A percentile compares a stretch with the other conserved stretches of the same genome.
These are phyloP conservation scores for Triops cancriformis DNA, from an alignment of 1,140 invertebrate species.

Conservation along the genomic window DNA sequence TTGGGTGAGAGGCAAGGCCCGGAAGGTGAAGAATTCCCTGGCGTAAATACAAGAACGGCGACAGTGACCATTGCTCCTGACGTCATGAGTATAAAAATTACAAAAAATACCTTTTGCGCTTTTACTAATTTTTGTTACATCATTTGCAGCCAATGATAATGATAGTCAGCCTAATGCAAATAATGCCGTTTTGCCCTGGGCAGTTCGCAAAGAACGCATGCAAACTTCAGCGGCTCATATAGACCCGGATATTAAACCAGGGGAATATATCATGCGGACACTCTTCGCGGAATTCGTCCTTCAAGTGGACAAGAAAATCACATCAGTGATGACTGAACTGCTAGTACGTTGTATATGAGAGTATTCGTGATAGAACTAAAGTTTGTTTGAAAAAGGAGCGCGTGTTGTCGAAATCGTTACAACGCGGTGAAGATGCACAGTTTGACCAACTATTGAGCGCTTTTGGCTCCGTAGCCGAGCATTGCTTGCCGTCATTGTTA, in stretches of 20 bases:
- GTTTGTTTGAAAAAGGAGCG: conserved; percentile 56
- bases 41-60: not conserved
- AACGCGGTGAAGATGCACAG: conserved; percentile 86
- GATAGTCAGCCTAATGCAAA: not conserved
- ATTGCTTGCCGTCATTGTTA: conserved; percentile 91
- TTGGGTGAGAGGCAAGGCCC: conserved; percentile 19
- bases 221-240: conserved; percentile 39
- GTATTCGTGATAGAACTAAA: conserved; percentile 25
- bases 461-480: conserved; percentile 88
- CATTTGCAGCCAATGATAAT: not conserved
- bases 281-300: conserved; percentile 89
- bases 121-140: not conserved
- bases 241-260: conserved; percentile 51
- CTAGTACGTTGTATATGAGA: conserved; percentile 47
- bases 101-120: not conserved
- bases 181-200: conserved; percentile 56
- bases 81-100: not conserved
- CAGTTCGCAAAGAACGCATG: conserved; percentile 62
- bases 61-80: not conserved
- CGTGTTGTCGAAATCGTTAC: conserved; percentile 81
- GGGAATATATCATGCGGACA: conserved; percentile 89
- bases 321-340: conserved; percentile 82
- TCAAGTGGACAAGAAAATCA: conserved; percentile 90
- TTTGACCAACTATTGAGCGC: conserved; percentile 92
- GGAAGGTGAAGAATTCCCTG: conserved; percentile 10